Percentiles rank a stretch among this genome's conserved stretches.
Evolutionary conservation across 2,113 vertebrate genomes (phyloP).

Genomic region (Paracanthobrama guichenoti): DNA sequence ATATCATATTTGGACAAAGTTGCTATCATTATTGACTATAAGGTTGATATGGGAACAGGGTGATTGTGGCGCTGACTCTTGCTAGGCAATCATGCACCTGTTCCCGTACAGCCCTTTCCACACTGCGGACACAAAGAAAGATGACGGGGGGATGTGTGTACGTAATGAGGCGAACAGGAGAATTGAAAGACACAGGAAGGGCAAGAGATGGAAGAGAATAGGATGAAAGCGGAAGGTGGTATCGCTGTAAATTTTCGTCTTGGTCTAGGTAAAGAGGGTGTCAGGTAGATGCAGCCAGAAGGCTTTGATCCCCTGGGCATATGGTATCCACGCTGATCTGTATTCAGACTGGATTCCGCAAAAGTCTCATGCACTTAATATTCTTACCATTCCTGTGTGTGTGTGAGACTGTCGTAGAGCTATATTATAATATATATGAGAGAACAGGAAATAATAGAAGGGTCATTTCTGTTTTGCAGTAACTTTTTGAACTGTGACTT

Average conservation of each 20-base stretch:
- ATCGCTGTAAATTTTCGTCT: constrained; percentile 26
- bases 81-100: neutral
- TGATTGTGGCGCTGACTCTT: neutral
- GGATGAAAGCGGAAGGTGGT: constrained; percentile 29
- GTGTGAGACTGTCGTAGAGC: neutral
- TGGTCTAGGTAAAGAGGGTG: constrained; percentile 13
- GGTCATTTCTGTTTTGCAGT: neutral
- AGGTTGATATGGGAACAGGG: constrained; percentile 1
- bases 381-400: neutral
- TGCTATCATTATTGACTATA: neutral
- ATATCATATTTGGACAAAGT: neutral
- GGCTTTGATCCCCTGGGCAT: constrained; percentile 9
- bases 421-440: neutral
- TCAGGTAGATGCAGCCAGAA: constrained; percentile 16
- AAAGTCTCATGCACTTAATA: constrained; percentile 22
- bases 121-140: neutral
- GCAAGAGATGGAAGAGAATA: neutral
- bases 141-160: neutral
- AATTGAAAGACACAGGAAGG: constrained; percentile 21
- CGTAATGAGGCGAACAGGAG: neutral
- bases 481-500: neutral
- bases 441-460: neutral
- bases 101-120: no score
- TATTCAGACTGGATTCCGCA: neutral
- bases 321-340: constrained; percentile 21